Conservation (phyloP, 2,888 invertebrate species). For the Acholoe squamosa region DNA sequence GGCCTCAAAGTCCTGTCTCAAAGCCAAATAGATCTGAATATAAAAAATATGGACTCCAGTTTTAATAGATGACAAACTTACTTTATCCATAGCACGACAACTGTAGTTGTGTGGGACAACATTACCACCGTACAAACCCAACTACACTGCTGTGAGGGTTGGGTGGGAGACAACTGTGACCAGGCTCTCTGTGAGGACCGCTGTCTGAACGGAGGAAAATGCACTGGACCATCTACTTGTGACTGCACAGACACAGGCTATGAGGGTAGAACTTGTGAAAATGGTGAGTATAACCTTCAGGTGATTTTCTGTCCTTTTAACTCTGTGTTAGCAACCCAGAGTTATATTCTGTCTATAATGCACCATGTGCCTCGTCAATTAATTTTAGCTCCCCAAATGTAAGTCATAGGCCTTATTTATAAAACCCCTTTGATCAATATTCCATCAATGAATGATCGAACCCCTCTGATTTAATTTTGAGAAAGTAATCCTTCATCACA, state of each 20-base stretch:
- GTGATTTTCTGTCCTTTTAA: too few relatives aligned
- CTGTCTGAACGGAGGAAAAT: slow-evolving; percentile 66
- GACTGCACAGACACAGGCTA: slow-evolving; percentile 63
- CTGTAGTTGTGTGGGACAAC: slow-evolving; percentile 79
- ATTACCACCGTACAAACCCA: slow-evolving; percentile 73
- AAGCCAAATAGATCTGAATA: not conserved
- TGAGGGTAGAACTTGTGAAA: slow-evolving; percentile 65
- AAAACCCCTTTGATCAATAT: too few relatives aligned
- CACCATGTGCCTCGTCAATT: too few relatives aligned
- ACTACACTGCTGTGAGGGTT: slow-evolving; percentile 69
- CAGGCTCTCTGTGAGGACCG: slow-evolving; percentile 61
- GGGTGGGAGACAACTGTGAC: slow-evolving; percentile 60
- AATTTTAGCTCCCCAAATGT: too few relatives aligned
- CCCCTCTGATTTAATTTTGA: too few relatives aligned
- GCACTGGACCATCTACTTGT: slow-evolving; percentile 63
- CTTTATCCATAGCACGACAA: slow-evolving; percentile 71
- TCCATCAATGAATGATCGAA: too few relatives aligned
- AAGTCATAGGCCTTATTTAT: too few relatives aligned
- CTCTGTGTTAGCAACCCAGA: too few relatives aligned
- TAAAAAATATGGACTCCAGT: not conserved
- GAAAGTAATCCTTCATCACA: too few relatives aligned
- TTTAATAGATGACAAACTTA: not conserved
- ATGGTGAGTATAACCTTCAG: slow-evolving; percentile 60
- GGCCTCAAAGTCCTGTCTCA: not conserved
- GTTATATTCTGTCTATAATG: too few relatives aligned